phyloP scores from a whole-genome alignment of 2,888 invertebrate genomes.

The Serripes groenlandicus region DNA sequence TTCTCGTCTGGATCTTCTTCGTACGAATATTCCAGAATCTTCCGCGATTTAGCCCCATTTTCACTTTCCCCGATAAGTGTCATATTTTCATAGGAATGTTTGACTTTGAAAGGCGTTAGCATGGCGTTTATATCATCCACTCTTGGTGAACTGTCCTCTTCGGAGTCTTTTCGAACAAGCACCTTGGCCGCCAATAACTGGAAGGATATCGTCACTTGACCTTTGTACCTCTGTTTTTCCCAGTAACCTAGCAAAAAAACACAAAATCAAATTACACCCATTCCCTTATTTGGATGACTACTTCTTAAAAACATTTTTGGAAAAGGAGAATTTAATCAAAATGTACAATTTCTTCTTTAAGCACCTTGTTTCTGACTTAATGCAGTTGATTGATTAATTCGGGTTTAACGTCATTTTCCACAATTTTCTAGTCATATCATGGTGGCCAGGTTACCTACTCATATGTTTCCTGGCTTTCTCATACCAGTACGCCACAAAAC shows the following conservation, averaged over 20 bases:
- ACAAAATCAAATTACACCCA: not conserved
- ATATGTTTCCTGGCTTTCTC: too few species aligned
- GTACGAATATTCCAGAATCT: conserved; percentile 74
- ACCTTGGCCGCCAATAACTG: conserved; percentile 79
- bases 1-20: conserved; percentile 69
- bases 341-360: not conserved
- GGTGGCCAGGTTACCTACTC: too few species aligned
- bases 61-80: conserved; percentile 71
- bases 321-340: not conserved
- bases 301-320: not conserved
- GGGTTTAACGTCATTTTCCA: too few species aligned
- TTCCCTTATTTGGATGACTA: not conserved
- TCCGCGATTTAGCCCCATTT: conserved; percentile 61
- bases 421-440: too few species aligned
- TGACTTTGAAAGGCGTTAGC: conserved; percentile 72
- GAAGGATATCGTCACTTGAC: conserved; percentile 81
- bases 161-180: conserved; percentile 75
- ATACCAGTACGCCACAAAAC: too few species aligned
- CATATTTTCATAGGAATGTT: conserved; percentile 81
- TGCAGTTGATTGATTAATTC: too few species aligned
- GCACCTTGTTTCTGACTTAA: not conserved
- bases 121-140: conserved; percentile 70
- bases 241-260: conserved; percentile 74
- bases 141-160: conserved; percentile 68
- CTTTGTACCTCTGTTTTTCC: conserved; percentile 82